These are phyloP conservation scores for Chamaea fasciata DNA, from an alignment of 2,113 vertebrate genomes.

Conservation along the genomic window DNA sequence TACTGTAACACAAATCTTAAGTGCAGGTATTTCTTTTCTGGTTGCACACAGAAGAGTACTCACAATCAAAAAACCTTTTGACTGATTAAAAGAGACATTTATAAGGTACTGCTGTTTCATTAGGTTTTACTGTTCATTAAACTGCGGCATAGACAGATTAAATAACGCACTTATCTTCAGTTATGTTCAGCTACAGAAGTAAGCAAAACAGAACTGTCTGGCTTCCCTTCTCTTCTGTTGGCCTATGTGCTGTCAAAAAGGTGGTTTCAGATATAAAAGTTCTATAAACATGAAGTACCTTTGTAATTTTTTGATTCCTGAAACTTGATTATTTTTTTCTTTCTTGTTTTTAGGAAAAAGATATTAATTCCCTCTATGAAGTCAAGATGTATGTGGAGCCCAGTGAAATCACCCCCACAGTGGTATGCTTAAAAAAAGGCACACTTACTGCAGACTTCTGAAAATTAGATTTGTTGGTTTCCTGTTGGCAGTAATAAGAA, in stretches of 20 bases:
- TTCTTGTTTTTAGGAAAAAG: conserved; percentile 77
- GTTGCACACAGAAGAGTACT: background rate
- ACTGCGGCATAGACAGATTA: background rate
- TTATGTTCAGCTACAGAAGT: background rate
- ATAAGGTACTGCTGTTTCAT: background rate
- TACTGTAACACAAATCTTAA: background rate
- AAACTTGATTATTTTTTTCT: background rate
- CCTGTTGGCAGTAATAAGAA: background rate
- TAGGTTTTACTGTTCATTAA: background rate
- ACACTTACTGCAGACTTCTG: background rate
- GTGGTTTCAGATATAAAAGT: background rate
- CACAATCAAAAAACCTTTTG: background rate
- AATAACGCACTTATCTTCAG: background rate
- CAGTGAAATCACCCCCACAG: conserved; percentile 85
- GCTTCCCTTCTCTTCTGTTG: background rate
- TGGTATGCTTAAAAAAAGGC: conserved; percentile 70
- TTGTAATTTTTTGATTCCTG: background rate
- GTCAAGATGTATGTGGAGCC: conserved; percentile 90
- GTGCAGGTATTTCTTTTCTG: background rate
- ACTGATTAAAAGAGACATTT: background rate
- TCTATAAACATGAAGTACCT: background rate
- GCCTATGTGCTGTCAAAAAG: background rate
- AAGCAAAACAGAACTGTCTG: background rate
- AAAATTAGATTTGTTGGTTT: background rate
- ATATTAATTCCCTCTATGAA: conserved; percentile 84